Evolutionary conservation across 2,113 vertebrate genomes (phyloP), one percentile per base, ranked within the genome.

Genomic region (Saguinus midas): DNA sequence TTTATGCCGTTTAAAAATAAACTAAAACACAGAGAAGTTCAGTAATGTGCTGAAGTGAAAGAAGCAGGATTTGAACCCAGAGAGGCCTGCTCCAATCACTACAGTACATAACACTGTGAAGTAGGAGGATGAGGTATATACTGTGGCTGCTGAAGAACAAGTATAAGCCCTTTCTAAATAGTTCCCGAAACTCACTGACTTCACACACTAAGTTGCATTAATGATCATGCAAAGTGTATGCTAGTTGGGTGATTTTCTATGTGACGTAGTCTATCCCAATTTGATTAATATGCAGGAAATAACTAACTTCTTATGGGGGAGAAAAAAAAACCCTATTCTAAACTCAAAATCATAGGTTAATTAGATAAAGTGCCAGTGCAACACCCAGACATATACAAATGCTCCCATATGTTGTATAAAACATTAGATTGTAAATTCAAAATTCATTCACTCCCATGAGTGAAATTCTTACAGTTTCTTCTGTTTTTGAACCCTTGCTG

Each of bases 1-100:
- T 83, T 83, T 87, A 80, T 80, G 12, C 27, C 8, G 50, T 55
- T 94, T 35, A 50, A 92, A 94, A 85, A 84, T 50, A 43, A 81
- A 93, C 3, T 72, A 16, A 75, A 72, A 5, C 45, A 25, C 43
- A 83, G 8, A 43, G 27, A 78, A 8, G 5, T 27, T 91, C 68
- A 61, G 20, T 52, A 61, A 81, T 20, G 87, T 58, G 1, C 2
- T 80, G 9, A 48, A 32, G 13, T 50, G 12, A 6, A 66, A 57
- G 32, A 80, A 9, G 23, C 2, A 83, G 40, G 20, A 64, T 45
- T 64, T 84, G 23, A 90, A 76, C 3, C 9, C 21, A 86, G 40
- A 35, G 0, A 43, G 8, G 20, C 5, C 37, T 93, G 37, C 16
- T 37, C 2, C 3, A n/a, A 55, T 8, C 7, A 17, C 16, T 35